Evolutionary conservation across 2,888 invertebrate species (phyloP).

Genomic region (Rhopalosiphum nymphaeae): DNA sequence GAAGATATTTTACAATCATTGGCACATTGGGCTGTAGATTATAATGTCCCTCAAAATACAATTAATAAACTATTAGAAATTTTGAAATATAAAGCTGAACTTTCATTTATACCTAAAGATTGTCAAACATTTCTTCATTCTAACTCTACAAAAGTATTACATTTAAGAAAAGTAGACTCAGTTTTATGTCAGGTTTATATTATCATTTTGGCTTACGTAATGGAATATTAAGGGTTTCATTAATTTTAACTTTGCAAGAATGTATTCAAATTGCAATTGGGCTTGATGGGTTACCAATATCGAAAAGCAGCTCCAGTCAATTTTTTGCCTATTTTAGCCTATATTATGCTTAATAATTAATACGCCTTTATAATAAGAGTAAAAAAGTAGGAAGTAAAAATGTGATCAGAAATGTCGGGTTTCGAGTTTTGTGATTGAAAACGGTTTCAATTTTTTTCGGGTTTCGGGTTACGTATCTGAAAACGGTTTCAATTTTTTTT

Average conservation of each 20-base stretch:
- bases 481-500: no score
- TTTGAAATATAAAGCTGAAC: slow-evolving; percentile 24
- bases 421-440: no score
- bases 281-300: slow-evolving; percentile 67
- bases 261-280: slow-evolving; percentile 12
- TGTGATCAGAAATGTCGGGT: no score
- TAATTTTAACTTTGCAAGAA: slow-evolving; percentile 1
- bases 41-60: slow-evolving; percentile 29
- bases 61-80: slow-evolving; percentile 7
- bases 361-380: no score
- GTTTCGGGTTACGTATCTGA: no score
- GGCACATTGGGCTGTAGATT: slow-evolving; percentile 35
- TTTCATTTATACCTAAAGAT: slow-evolving; percentile 49
- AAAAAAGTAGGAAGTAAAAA: no score
- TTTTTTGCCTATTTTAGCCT: slow-evolving; percentile 67
- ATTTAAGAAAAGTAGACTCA: slow-evolving; percentile 18
- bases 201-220: slow-evolving; percentile 40
- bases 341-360: slow-evolving; percentile 22
- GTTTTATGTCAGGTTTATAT: slow-evolving; percentile 46
- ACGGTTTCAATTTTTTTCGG: no score
- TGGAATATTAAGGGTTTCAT: slow-evolving; percentile 28
- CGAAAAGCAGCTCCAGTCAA: slow-evolving; percentile 62
- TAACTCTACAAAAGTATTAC: slow-evolving; percentile 9
- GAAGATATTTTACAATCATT: slow-evolving; percentile 27
- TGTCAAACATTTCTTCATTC: slow-evolving; percentile 44